A percentile compares a stretch with the other conserved stretches of the same genome.
Conservation (phyloP, 2,797 vertebrate genomes). For the Malurus leucopterus region DNA sequence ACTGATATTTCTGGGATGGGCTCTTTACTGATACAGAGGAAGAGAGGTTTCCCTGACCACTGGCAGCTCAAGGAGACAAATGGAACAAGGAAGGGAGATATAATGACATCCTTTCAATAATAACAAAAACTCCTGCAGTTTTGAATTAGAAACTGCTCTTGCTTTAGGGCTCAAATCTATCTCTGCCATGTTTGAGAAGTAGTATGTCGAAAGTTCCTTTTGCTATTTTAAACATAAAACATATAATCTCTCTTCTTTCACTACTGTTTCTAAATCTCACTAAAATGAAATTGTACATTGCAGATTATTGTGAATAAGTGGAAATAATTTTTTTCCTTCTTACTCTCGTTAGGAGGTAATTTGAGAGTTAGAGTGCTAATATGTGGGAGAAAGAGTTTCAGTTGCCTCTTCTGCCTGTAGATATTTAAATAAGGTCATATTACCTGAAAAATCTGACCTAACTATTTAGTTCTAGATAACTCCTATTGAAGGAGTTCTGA, state of each 20-base stretch:
- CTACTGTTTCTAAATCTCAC: neutral
- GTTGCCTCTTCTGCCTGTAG: neutral
- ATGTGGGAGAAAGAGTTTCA: neutral
- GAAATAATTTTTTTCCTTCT: neutral
- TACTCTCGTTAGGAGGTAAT: neutral
- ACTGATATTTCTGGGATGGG: neutral
- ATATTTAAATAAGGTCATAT: neutral
- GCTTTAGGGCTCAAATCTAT: neutral
- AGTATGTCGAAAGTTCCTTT: neutral
- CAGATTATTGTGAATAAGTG: neutral
- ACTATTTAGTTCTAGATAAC: neutral
- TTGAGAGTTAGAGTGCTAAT: neutral
- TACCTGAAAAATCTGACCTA: neutral
- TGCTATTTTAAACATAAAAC: neutral
- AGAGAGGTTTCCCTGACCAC: neutral
- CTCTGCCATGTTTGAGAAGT: neutral
- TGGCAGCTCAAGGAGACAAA: neutral
- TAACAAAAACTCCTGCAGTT: neutral
- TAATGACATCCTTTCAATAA: neutral
- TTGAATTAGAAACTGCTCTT: neutral
- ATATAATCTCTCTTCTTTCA: neutral
- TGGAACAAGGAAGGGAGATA: neutral
- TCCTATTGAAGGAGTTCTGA: neutral
- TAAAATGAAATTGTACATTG: neutral
- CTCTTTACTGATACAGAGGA: neutral